These are phyloP conservation scores for Epinotia ramella DNA, from an alignment of 2,888 invertebrate species.

Conservation along the genomic window DNA sequence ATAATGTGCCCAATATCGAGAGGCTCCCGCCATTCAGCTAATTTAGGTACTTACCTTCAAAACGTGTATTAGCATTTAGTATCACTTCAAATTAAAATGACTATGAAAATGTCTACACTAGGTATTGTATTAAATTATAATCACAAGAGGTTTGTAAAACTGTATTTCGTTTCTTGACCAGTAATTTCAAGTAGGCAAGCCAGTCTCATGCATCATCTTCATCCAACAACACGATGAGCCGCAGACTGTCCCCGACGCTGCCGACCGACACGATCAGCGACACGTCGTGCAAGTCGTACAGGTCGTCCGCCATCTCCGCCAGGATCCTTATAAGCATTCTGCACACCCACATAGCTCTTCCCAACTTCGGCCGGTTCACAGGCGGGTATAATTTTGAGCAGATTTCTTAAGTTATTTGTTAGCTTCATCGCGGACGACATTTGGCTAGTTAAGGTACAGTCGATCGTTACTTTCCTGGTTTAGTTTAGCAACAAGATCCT, in stretches of 20 bases:
- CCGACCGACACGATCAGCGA: conserved; percentile 75
- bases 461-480: conserved; percentile 56
- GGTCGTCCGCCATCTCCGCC: conserved; percentile 65
- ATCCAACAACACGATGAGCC: conserved; percentile 72
- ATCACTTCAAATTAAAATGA: neutral
- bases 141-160: neutral
- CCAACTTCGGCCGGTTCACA: neutral
- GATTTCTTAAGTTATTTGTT: neutral
- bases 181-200: conserved; percentile 42
- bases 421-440: conserved; percentile 30
- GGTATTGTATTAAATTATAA: neutral
- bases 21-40: conserved; percentile 13
- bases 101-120: neutral
- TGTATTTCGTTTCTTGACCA: conserved; percentile 10
- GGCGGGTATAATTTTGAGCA: conserved; percentile 9
- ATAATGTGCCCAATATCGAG: conserved; percentile 34
- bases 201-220: conserved; percentile 65
- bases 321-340: conserved; percentile 71
- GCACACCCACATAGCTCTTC: conserved; percentile 73
- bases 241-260: conserved; percentile 67
- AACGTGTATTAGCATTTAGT: neutral
- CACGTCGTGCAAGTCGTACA: conserved; percentile 72
- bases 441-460: conserved; percentile 21
- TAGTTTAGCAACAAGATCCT: conserved; percentile 65
- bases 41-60: neutral